Conservation (phyloP, 2,888 invertebrate genomes). For the Rutpela maculata region DNA sequence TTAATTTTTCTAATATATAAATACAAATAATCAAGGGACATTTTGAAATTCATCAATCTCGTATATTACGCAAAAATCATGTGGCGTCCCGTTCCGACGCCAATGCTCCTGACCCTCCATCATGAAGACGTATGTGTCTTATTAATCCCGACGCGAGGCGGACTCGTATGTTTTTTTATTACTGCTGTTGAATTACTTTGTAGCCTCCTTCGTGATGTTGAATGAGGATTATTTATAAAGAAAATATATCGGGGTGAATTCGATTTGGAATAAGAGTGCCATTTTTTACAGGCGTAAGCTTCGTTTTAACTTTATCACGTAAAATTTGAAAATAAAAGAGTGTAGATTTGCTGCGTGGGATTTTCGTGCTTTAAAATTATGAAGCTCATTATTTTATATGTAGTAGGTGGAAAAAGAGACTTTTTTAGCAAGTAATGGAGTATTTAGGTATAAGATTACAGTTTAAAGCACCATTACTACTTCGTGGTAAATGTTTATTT, state of each 20-base stretch:
- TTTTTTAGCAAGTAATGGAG: slow-evolving; percentile 1
- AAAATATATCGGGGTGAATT: slow-evolving; percentile 40
- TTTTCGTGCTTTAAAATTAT: slow-evolving; percentile 39
- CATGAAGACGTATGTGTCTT: slow-evolving; percentile 55
- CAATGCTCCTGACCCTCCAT: slow-evolving; percentile 45
- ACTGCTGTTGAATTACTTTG: slow-evolving; percentile 37
- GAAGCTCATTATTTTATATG: slow-evolving; percentile 36
- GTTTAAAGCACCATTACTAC: background rate
- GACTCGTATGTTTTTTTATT: slow-evolving; percentile 49
- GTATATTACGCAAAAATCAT: background rate
- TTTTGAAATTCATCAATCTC: background rate
- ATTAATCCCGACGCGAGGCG: slow-evolving; percentile 49
- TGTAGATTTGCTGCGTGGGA: background rate
- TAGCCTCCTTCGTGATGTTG: slow-evolving; percentile 28
- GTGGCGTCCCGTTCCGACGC: slow-evolving; percentile 29
- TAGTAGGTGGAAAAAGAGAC: slow-evolving; percentile 3
- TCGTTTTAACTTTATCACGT: slow-evolving; percentile 32
- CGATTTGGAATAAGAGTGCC: slow-evolving; percentile 34
- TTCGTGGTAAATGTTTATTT: background rate
- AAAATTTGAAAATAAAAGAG: slow-evolving; percentile 31
- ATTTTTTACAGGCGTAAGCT: slow-evolving; percentile 20
- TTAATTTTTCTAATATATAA: background rate
- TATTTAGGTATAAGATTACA: background rate
- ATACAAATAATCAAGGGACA: background rate
- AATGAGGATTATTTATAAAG: slow-evolving; percentile 40